Evolutionary conservation across 2,113 vertebrate species (phyloP), one percentile per base, ranked within the genome.

Genomic region (Alouatta palliata): DNA sequence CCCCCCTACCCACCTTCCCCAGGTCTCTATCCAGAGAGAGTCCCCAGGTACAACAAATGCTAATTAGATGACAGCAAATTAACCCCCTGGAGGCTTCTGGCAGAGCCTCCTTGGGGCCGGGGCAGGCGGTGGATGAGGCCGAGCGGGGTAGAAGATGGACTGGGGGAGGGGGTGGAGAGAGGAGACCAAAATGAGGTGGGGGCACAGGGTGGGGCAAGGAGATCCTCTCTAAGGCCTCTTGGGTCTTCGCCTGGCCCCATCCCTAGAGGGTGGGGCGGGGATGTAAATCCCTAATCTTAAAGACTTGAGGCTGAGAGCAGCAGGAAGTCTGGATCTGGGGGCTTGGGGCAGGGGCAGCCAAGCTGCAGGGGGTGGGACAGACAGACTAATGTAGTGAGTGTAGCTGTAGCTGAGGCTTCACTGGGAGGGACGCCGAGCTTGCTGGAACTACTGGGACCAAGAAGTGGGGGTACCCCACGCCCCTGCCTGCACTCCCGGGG

Each of bases 1-100:
- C 52, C 52, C 52, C 52, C 52, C 52, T 16, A 17, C 16, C 52
- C 52, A 52, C n/a, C 84, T 87, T 89, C 96, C 87, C 70, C 27
- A 81, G 89, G 97, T 96, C 95, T 96, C 96, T 96, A 93, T 95
- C 92, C 85, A 96, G 97, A 95, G 88, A 98, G 98, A 96, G 96
- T 96, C 97, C 92, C 98, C 98, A 97, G 95, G 93, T 97, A 98
- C 94, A 98, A 97, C 96, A 97, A 30, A 91, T 94, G 98, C 97
- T 98, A 98, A 98, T 98, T 98, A 98, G 97, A 70, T 96, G 95
- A 96, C 96, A 97, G 97, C 88, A 98, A 98, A 97, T 98, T 98
- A 93, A 98, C 83, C 98, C 98, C 98, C 97, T 86, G 90, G 96
- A 97, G 98, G 97, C 97, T 97, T 97, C 97, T 0, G 16, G 94